A percentile compares a stretch with the other conserved stretches of the same genome.
These are phyloP conservation scores for Callopanchax toddi DNA, from an alignment of 2,113 vertebrate genomes.

Conservation along the genomic window DNA sequence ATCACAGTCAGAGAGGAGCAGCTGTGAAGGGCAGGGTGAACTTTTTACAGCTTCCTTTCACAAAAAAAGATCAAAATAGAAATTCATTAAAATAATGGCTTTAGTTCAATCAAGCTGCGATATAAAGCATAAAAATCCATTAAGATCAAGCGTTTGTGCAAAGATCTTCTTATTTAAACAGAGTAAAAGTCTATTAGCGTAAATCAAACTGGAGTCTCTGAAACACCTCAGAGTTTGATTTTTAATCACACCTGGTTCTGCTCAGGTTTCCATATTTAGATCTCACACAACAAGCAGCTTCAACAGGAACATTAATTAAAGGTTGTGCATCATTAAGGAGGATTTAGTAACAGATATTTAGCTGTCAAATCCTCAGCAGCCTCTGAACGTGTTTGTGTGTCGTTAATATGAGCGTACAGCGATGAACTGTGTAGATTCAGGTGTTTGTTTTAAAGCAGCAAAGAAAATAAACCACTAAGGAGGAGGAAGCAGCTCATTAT, in stretches of 20 bases:
- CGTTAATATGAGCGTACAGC: not conserved
- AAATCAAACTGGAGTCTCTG: not conserved
- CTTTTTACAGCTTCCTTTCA: slow-evolving; percentile 58
- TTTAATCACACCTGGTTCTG: not conserved
- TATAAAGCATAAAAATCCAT: slow-evolving; percentile 20
- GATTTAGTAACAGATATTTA: slow-evolving; percentile 31
- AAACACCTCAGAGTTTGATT: not conserved
- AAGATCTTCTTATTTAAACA: not conserved
- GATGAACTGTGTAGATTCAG: slow-evolving; percentile 15
- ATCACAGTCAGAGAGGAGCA: slow-evolving; percentile 52
- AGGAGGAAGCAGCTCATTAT: slow-evolving; percentile 1
- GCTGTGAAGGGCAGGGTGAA: slow-evolving; percentile 75
- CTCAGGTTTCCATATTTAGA: not conserved
- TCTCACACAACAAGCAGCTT: slow-evolving; percentile 7
- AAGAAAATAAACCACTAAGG: slow-evolving; percentile 29
- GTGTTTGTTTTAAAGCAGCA: slow-evolving; percentile 1
- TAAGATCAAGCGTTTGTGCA: slow-evolving; percentile 14
- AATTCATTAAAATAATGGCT: slow-evolving; percentile 18
- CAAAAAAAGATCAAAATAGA: slow-evolving; percentile 32
- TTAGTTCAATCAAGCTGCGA: slow-evolving; percentile 10
- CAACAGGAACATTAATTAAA: not conserved
- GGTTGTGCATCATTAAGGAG: not conserved
- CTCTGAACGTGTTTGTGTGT: not conserved
- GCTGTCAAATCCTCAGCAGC: slow-evolving; percentile 17
- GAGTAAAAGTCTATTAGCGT: not conserved